These are phyloP conservation scores for Sebastes miniatus DNA, from an alignment of 2,797 vertebrate species.

Conservation along the genomic window DNA sequence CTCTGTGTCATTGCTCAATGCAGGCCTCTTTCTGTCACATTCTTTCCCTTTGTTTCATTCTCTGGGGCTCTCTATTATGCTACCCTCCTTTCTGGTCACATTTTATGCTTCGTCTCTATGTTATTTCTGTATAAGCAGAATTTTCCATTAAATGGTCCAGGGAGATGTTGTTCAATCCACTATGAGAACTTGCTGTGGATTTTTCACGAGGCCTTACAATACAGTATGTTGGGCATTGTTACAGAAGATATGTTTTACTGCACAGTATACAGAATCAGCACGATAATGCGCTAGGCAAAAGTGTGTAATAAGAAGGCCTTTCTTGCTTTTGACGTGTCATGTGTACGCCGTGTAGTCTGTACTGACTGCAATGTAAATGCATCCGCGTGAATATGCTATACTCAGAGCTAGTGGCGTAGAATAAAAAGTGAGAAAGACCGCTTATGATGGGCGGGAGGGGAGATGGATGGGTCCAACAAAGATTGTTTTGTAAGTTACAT, in stretches of 20 bases:
- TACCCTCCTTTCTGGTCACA: conserved; percentile 36
- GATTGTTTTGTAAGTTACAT: too few relatives aligned
- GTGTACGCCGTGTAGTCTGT: too few relatives aligned
- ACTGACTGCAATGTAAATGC: too few relatives aligned
- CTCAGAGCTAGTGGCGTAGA: too few relatives aligned
- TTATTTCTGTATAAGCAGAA: conserved; percentile 21
- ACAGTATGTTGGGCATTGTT: not conserved
- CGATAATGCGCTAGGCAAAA: too few relatives aligned
- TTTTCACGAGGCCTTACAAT: not conserved
- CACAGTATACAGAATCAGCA: not conserved
- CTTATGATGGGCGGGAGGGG: too few relatives aligned
- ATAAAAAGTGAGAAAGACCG: too few relatives aligned
- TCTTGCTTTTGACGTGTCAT: too few relatives aligned
- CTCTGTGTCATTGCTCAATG: conserved; percentile 52
- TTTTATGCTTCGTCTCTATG: conserved; percentile 31
- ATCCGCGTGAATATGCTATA: too few relatives aligned
- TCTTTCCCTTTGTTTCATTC: conserved; percentile 47
- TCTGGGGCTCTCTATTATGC: conserved; percentile 25
- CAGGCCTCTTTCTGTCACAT: conserved; percentile 30
- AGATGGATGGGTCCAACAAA: too few relatives aligned
- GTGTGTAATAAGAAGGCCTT: too few relatives aligned
- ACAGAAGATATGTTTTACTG: not conserved
- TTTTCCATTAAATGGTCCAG: conserved; percentile 4
- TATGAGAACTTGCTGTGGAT: conserved; percentile 2
- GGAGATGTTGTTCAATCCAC: conserved; percentile 17